Percentiles rank a stretch among this genome's conserved stretches.
Conservation (phyloP, 2,797 vertebrate genomes). For the Acridotheres tristis region DNA sequence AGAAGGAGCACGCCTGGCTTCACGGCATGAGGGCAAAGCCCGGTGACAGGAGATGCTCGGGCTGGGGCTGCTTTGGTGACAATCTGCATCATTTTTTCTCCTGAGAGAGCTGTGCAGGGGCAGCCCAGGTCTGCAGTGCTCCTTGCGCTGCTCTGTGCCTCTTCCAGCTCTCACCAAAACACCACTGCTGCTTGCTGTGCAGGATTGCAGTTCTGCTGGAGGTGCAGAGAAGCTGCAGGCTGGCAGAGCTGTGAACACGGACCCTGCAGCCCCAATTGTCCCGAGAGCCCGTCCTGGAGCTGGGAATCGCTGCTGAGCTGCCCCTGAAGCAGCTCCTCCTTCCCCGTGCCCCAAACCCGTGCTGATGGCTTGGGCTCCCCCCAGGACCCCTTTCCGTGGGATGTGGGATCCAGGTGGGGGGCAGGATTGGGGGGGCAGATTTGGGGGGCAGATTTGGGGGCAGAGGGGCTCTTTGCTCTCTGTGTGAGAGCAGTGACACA, state of each 20-base stretch:
- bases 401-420: not conserved
- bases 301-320: not conserved
- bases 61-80: slow-evolving; percentile 21
- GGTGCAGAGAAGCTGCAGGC: not conserved
- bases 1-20: not conserved
- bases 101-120: not conserved
- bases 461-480: not conserved
- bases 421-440: not conserved
- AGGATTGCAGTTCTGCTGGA: slow-evolving; percentile 5
- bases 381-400: too few relatives aligned
- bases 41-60: not conserved
- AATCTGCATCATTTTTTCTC: not conserved
- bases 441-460: not conserved
- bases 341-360: fast-evolving
- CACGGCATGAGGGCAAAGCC: not conserved
- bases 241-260: not conserved
- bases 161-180: not conserved
- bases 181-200: not conserved
- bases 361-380: not conserved
- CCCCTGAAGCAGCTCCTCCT: not conserved
- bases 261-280: not conserved
- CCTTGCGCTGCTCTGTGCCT: not conserved
- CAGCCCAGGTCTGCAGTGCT: not conserved
- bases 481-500: fast-evolving
- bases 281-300: not conserved